These are phyloP conservation scores for Enteromius radiatus DNA, from an alignment of 2,797 vertebrate species.

Conservation along the genomic window DNA sequence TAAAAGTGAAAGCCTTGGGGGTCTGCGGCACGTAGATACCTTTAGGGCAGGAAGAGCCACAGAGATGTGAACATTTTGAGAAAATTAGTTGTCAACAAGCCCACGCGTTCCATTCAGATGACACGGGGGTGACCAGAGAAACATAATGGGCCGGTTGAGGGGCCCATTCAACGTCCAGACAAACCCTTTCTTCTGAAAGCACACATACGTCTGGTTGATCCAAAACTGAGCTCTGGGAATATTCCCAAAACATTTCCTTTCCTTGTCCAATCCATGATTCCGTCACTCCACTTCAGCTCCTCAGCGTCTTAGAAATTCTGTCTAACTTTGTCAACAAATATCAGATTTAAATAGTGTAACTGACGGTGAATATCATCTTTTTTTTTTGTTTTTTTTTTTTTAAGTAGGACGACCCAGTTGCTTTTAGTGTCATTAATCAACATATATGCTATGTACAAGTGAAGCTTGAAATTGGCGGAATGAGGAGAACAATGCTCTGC, in stretches of 20 bases:
- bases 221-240: conserved; percentile 20
- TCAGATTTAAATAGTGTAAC: conserved; percentile 48
- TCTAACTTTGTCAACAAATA: conserved; percentile 66
- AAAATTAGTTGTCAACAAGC: conserved; percentile 67
- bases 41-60: conserved; percentile 36
- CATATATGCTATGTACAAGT: conserved; percentile 83
- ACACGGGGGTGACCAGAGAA: conserved; percentile 67
- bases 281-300: not conserved
- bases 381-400: conserved; percentile 54
- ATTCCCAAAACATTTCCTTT: not conserved
- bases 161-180: conserved; percentile 66
- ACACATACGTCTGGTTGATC: conserved; percentile 55
- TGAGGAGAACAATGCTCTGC: conserved; percentile 83
- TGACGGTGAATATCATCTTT: conserved; percentile 77
- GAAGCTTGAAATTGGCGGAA: conserved; percentile 85
- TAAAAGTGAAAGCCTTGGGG: conserved; percentile 5
- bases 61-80: conserved; percentile 53
- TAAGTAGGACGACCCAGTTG: conserved; percentile 85
- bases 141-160: conserved; percentile 74
- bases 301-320: not conserved
- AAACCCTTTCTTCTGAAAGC: conserved; percentile 73
- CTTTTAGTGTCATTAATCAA: conserved; percentile 87
- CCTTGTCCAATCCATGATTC: not conserved
- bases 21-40: not conserved
- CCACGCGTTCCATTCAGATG: conserved; percentile 71